phyloP scores from a whole-genome alignment of 2,888 invertebrate genomes.

The Pandemis heparana region DNA sequence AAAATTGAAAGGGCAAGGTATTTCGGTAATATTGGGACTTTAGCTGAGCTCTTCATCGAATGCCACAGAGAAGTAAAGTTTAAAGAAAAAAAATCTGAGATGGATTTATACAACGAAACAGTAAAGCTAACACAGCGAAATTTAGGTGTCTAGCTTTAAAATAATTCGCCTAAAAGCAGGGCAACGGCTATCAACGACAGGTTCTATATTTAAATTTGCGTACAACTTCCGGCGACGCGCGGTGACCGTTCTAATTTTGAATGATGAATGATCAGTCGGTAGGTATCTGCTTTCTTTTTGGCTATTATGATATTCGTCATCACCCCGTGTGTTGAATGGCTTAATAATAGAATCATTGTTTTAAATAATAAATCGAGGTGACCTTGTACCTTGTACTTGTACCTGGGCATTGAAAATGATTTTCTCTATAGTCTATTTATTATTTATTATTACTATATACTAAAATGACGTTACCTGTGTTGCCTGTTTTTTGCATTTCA shows the following conservation, averaged over 20 bases:
- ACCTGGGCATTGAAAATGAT: too few relatives aligned
- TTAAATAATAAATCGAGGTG: not conserved
- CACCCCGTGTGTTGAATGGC: not conserved
- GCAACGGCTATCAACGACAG: conserved; percentile 19
- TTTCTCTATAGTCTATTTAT: too few relatives aligned
- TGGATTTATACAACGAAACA: too few relatives aligned
- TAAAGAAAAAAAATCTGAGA: too few relatives aligned
- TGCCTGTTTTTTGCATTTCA: too few relatives aligned
- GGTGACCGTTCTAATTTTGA: conserved; percentile 28
- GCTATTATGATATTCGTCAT: conserved; percentile 21
- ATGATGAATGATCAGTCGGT: conserved; percentile 27
- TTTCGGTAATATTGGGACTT: not conserved
- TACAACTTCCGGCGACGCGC: conserved; percentile 9
- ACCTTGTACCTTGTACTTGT: too few relatives aligned
- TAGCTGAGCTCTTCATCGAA: not conserved
- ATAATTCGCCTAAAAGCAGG: conserved; percentile 22
- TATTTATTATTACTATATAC: too few relatives aligned
- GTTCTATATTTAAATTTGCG: conserved; percentile 25
- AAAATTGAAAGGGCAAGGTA: not conserved
- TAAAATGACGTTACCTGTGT: too few relatives aligned
- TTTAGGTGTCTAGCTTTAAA: not conserved
- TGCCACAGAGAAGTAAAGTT: too few relatives aligned
- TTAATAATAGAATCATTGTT: not conserved
- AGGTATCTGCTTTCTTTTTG: conserved; percentile 36
- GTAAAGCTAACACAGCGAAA: too few relatives aligned